Percentiles rank a stretch among this genome's conserved stretches.
Conservation (phyloP, 2,113 vertebrate species). For the Murina feae region DNA sequence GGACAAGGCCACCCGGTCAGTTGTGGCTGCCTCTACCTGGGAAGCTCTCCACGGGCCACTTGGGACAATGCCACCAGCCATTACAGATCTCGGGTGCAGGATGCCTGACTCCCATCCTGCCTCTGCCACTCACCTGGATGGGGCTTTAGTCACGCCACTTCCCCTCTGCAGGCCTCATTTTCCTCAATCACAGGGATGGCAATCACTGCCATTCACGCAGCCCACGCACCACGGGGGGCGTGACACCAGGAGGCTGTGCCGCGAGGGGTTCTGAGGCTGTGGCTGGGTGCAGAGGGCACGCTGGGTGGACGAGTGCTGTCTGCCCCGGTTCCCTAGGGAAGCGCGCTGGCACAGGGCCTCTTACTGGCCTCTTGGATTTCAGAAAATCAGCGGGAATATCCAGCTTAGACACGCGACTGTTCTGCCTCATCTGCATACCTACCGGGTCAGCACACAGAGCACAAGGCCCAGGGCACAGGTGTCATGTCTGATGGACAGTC, state of each 20-base stretch:
- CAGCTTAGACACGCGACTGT: neutral
- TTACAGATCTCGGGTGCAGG: neutral
- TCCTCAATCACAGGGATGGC: neutral
- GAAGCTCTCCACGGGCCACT: neutral
- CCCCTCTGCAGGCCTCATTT: neutral
- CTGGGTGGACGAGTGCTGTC: fast-evolving
- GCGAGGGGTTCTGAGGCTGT: neutral
- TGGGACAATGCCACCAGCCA: neutral
- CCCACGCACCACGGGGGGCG: neutral
- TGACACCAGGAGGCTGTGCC: neutral
- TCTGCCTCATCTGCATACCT: neutral
- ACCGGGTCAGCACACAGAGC: neutral
- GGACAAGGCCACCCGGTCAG: fast-evolving
- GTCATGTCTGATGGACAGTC: neutral
- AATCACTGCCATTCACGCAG: fast-evolving
- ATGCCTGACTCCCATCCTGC: neutral
- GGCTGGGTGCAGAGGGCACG: neutral
- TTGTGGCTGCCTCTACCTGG: neutral
- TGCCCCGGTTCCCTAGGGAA: neutral
- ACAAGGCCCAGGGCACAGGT: neutral
- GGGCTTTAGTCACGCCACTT: neutral
- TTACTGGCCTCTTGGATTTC: neutral
- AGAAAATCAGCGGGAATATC: neutral
- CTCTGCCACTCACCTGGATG: neutral
- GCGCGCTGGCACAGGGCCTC: neutral